These are phyloP conservation scores for Erebia palarica DNA, from an alignment of 2,888 invertebrate species.

Conservation along the genomic window DNA sequence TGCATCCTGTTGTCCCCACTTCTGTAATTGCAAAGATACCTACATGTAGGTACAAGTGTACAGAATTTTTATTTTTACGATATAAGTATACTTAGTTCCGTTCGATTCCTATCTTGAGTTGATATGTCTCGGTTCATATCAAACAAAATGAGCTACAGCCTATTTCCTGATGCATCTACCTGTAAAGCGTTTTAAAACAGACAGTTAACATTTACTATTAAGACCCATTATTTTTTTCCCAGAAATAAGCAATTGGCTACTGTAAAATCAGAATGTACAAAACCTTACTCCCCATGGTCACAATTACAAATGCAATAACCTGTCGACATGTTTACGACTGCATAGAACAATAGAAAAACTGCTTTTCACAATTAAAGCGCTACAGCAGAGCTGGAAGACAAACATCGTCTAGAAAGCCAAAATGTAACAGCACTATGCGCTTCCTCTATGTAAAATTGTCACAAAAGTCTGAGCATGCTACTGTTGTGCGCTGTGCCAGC, in stretches of 20 bases:
- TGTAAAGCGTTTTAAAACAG: background rate
- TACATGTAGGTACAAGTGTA: too few species aligned
- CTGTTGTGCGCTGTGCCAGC: constrained; percentile 50
- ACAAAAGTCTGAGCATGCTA: constrained; percentile 48
- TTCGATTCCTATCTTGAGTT: background rate
- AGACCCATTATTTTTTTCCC: constrained; percentile 27
- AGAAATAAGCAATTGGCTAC: constrained; percentile 47
- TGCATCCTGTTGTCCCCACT: too few species aligned
- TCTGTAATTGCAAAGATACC: too few species aligned
- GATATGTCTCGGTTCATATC: too few species aligned
- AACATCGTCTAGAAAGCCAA: constrained; percentile 32
- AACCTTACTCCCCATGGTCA: constrained; percentile 35
- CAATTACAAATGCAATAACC: constrained; percentile 55
- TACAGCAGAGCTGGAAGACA: constrained; percentile 15
- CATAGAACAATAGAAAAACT: constrained; percentile 64
- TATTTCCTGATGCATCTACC: background rate
- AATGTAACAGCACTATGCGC: constrained; percentile 25
- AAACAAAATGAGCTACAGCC: background rate
- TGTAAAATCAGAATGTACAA: constrained; percentile 39
- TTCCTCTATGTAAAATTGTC: constrained; percentile 23
- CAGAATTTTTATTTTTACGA: too few species aligned
- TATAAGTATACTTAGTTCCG: too few species aligned
- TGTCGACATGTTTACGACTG: constrained; percentile 77
- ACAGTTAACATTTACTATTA: constrained; percentile 8
- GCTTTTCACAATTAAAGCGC: constrained; percentile 32